A percentile compares a stretch with the other conserved stretches of the same genome.
Conservation (phyloP, 2,888 invertebrate species). For the Calephelis perditalis region DNA sequence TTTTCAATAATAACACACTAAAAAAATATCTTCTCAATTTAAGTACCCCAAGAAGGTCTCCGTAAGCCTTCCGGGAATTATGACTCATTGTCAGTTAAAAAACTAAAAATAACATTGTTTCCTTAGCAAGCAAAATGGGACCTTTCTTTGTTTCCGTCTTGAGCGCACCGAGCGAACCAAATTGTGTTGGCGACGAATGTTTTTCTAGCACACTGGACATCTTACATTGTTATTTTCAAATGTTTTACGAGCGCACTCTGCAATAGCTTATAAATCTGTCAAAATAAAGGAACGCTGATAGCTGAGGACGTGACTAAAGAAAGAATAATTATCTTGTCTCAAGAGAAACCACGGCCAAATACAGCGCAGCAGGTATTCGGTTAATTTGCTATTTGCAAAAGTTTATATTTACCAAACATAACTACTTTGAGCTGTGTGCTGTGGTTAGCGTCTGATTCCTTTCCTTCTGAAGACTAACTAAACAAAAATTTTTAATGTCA, state of each 20-base stretch:
- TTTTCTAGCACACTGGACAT: constrained; percentile 28
- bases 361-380: not conserved
- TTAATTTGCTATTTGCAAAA: not conserved
- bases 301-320: constrained; percentile 5
- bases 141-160: constrained; percentile 61
- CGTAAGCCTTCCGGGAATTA: constrained; percentile 58
- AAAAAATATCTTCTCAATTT: constrained; percentile 31
- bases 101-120: constrained; percentile 58
- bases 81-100: constrained; percentile 35
- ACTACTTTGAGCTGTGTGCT: no score
- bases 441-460: no score
- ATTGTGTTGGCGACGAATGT: constrained; percentile 51
- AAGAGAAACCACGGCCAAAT: not conserved
- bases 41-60: constrained; percentile 1
- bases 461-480: no score
- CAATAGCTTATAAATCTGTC: constrained; percentile 12
- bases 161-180: constrained; percentile 49
- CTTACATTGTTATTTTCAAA: constrained; percentile 11
- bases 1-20: no score
- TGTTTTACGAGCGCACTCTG: constrained; percentile 12
- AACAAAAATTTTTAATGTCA: no score
- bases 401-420: no score
- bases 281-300: constrained; percentile 5
- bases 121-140: constrained; percentile 42
- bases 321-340: constrained; percentile 8